Percentiles rank a stretch among this genome's conserved stretches.
Evolutionary conservation across 2,888 invertebrate genomes (phyloP).

Genomic region (Phengaris arion): DNA sequence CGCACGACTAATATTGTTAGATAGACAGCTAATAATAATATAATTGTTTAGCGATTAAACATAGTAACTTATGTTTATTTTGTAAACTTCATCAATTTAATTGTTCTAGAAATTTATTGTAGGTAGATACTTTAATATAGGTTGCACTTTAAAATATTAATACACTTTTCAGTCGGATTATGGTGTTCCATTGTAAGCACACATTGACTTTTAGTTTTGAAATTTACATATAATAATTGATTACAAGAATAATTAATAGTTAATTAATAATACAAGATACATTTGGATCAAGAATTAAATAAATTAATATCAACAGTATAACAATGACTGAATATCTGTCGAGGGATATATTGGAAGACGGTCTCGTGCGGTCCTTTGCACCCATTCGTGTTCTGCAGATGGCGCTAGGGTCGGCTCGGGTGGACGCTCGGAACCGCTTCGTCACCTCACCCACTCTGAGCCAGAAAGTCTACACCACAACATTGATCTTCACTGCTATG

Average conservation of each 20-base stretch:
- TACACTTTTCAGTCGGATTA: neutral
- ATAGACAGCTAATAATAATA: neutral
- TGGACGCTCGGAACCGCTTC: conserved; percentile 24
- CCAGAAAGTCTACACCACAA: conserved; percentile 22
- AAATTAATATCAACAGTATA: neutral
- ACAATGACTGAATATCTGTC: conserved; percentile 28
- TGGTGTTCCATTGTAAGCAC: neutral
- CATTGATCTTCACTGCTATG: neutral
- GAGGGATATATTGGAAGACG: conserved; percentile 29
- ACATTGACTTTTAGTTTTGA: neutral
- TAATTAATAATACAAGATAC: no score
- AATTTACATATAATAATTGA: neutral
- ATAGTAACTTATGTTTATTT: neutral
- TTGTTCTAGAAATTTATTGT: neutral
- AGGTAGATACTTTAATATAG: neutral
- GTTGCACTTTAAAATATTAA: neutral
- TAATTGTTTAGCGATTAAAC: conserved; percentile 6
- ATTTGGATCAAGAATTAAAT: neutral
- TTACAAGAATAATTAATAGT: no score
- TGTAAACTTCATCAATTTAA: conserved; percentile 12
- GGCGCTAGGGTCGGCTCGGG: neutral
- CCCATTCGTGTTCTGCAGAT: neutral
- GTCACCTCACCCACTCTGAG: conserved; percentile 18
- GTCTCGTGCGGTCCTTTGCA: conserved; percentile 1
- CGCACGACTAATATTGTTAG: neutral